phyloP scores from a whole-genome alignment of 2,888 invertebrate species.

The Alloscopus bannaensis region DNA sequence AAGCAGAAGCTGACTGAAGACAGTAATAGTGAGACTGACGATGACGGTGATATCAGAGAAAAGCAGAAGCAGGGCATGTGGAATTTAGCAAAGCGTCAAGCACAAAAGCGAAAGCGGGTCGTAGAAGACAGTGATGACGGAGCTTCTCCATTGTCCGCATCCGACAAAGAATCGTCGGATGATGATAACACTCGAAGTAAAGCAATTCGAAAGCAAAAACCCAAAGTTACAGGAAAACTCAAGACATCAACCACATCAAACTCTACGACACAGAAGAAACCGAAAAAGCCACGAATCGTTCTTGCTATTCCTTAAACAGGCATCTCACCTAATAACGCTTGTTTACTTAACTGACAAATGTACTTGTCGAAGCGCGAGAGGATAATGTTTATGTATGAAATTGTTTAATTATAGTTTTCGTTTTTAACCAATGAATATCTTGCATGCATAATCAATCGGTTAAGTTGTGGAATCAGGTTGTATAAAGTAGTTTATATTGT shows the following conservation, averaged over 20 bases:
- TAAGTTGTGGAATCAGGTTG: not conserved
- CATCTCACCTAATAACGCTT: no score
- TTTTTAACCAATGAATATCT: not conserved
- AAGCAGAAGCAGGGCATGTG: conserved; percentile 14
- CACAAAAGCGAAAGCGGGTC: not conserved
- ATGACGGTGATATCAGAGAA: not conserved
- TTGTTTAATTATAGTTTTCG: no score
- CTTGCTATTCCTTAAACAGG: no score
- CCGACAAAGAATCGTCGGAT: not conserved
- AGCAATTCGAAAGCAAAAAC: not conserved
- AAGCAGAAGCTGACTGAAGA: not conserved
- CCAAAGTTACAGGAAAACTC: no score
- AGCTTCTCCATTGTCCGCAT: no score
- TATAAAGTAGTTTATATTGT: not conserved
- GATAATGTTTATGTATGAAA: no score
- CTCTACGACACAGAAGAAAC: no score
- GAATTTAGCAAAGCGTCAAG: conserved; percentile 8
- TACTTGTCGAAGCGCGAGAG: no score
- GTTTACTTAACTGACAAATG: no score
- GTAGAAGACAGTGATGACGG: not conserved
- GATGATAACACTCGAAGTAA: not conserved
- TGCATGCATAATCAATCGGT: not conserved
- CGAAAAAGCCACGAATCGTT: no score
- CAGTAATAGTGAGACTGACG: not conserved
- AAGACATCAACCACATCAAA: no score